Percentiles rank a stretch among this genome's conserved stretches.
These are phyloP conservation scores for Lasioglossum villosulum DNA, from an alignment of 2,888 invertebrate genomes.

Conservation along the genomic window DNA sequence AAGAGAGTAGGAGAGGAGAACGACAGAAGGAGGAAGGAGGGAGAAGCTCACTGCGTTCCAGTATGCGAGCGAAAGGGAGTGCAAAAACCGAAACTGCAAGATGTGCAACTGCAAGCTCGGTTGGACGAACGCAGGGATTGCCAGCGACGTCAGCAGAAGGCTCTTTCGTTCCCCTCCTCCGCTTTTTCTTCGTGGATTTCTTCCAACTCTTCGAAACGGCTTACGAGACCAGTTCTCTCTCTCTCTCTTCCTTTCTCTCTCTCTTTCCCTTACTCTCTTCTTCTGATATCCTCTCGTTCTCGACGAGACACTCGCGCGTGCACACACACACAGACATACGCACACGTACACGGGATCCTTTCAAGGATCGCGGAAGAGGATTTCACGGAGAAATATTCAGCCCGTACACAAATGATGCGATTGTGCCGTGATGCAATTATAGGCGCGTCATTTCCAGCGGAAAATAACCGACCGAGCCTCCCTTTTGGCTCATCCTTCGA, in stretches of 20 bases:
- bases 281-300: slow-evolving; percentile 23
- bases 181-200: slow-evolving; percentile 65
- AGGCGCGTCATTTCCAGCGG: slow-evolving; percentile 44
- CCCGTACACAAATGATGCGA: slow-evolving; percentile 61
- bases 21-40: slow-evolving; percentile 30
- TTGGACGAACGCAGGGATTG: slow-evolving; percentile 77
- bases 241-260: slow-evolving; percentile 46
- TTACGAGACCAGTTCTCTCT: slow-evolving; percentile 50
- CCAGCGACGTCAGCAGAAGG: slow-evolving; percentile 80
- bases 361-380: slow-evolving; percentile 58
- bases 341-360: slow-evolving; percentile 36
- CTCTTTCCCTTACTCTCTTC: slow-evolving; percentile 33
- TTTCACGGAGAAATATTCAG: slow-evolving; percentile 56
- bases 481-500: neutral
- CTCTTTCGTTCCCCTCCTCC: slow-evolving; percentile 58
- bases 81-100: slow-evolving; percentile 78
- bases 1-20: neutral
- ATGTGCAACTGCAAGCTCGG: slow-evolving; percentile 74
- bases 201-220: slow-evolving; percentile 70
- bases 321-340: neutral
- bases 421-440: slow-evolving; percentile 59
- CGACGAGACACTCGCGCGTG: slow-evolving; percentile 34
- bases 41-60: slow-evolving; percentile 58
- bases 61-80: slow-evolving; percentile 62
- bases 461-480: slow-evolving; percentile 31